Evolutionary conservation across 2,797 vertebrate genomes (phyloP).

Genomic region (Falco rusticolus): DNA sequence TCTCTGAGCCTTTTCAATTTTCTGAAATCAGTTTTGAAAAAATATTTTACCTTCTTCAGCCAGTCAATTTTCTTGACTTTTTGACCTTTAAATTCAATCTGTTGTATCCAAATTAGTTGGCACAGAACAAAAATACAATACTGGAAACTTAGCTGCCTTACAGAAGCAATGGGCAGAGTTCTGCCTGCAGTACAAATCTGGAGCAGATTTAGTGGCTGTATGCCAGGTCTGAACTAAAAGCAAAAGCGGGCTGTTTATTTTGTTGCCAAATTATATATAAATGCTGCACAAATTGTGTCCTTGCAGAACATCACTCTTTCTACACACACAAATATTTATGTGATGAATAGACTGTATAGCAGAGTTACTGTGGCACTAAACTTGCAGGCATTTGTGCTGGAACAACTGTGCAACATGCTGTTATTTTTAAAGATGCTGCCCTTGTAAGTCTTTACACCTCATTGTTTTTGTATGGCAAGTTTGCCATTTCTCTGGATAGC

Average conservation of each 20-base stretch:
- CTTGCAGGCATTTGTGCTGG: background rate
- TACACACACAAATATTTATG: background rate
- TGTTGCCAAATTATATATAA: slow-evolving; percentile 4
- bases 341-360: background rate
- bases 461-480: background rate
- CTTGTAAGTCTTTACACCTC: background rate
- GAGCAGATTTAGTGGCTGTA: background rate
- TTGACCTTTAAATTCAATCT: slow-evolving; percentile 11
- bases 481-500: background rate
- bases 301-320: background rate
- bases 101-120: slow-evolving; percentile 13
- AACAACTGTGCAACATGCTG: background rate
- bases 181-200: background rate
- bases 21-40: slow-evolving; percentile 27
- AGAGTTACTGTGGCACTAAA: background rate
- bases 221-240: background rate
- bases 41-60: background rate
- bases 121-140: background rate
- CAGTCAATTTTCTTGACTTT: background rate
- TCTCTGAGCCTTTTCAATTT: background rate
- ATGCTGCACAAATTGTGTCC: background rate
- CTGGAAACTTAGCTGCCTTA: background rate
- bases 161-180: background rate
- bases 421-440: background rate
- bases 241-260: background rate